Base-by-base conservation (phyloP, 2,888 invertebrate species). In the Thalpophila matura region DNA sequence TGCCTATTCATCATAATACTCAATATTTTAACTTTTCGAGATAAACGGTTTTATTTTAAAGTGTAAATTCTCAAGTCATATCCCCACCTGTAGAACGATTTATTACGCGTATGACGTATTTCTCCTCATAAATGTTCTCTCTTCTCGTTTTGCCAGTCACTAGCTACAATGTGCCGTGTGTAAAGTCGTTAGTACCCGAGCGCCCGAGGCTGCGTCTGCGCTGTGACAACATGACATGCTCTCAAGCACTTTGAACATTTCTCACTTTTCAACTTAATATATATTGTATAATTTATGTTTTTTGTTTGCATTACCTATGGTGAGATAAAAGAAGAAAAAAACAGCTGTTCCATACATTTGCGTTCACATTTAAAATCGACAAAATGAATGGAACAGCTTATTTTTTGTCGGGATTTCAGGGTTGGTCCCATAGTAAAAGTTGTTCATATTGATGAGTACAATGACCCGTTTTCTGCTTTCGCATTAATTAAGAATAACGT, bases 201-300 rank as follows among this genome's bases (percentile, higher is more conserved):
- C 57, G 73, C 73, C 56, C 6, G 33, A 26, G 67, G 73, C 56
- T 45, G 24, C n/a, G 29, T 53, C 47, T 35, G 29, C 16, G 18
- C 45, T 56, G 45, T 45, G 56, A 67, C 61, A 72, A 37, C 27
- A 9, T 67, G 73, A 50, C 73, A 66, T 27, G 33, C 24, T 38
- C 18, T 35, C 6, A 22, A 38, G 69, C 31, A 24, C 46, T 65
- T 54, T 45, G 38, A 57, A 56, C 12, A 29, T 40, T 51, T 47
- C 31, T 16, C 22, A 42, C 35, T 53, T 64, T 64, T 49, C 38
- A 53, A 58, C 27, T 59, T 53, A 14, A 14, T 33, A 27, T 49
- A 26, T 29, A 50, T 26, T 47, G 40, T 20, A 24, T 46, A 35
- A 46, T 38, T 50, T 49, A 50, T 31, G 29, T 29, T 9, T n/a